Conservation (phyloP, 2,113 vertebrate species). For the Cricetomys ansorgei region DNA sequence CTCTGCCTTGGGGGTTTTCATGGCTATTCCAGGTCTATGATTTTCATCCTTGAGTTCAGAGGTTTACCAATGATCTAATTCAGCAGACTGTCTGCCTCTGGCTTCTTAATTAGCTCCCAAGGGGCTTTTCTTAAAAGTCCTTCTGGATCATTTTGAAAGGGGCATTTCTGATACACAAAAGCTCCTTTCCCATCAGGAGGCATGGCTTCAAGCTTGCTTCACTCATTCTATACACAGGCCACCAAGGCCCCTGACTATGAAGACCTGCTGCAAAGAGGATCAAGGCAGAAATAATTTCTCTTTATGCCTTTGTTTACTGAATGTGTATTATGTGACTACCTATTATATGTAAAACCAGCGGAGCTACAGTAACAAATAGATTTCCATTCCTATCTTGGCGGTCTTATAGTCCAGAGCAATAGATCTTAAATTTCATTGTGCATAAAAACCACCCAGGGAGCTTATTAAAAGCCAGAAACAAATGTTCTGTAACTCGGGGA, state of each 20-base stretch:
- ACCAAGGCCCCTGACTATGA: constrained; percentile 41
- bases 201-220: constrained; percentile 38
- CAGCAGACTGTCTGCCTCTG: constrained; percentile 62
- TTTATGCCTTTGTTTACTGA: constrained; percentile 43
- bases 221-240: not conserved
- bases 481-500: not conserved
- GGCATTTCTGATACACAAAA: constrained; percentile 60
- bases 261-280: constrained; percentile 27
- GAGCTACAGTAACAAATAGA: not conserved
- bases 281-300: constrained; percentile 55
- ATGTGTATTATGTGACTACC: not conserved
- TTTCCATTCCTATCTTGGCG: constrained; percentile 14
- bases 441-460: constrained; percentile 37
- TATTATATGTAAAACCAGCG: constrained; percentile 34
- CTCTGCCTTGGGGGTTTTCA: not conserved
- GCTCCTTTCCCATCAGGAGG: constrained; percentile 46
- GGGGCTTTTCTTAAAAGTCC: constrained; percentile 71
- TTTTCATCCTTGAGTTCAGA: constrained; percentile 53
- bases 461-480: constrained; percentile 50
- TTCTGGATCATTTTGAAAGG: constrained; percentile 69
- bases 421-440: constrained; percentile 40
- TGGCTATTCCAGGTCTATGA: not conserved
- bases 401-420: not conserved
- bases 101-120: constrained; percentile 79
- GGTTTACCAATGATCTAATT: constrained; percentile 66